These are phyloP conservation scores for Gonocerus acuteangulatus DNA, from an alignment of 2,888 invertebrate genomes.

Conservation along the genomic window DNA sequence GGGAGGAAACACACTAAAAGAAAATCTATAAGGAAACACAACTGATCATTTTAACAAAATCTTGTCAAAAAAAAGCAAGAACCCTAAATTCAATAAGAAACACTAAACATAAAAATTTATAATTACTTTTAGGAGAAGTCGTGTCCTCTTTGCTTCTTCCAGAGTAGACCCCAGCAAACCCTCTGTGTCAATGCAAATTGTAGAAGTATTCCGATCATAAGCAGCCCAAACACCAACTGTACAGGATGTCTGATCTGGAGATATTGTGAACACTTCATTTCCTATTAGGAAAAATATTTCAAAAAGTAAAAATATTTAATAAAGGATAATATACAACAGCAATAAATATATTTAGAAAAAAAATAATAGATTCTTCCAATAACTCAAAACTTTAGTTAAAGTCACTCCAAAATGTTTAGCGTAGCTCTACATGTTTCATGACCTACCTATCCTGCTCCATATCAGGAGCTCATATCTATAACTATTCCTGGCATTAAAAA, in stretches of 20 bases:
- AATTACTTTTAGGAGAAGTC: slow-evolving; percentile 62
- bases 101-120: too few species aligned
- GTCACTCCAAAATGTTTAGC: too few species aligned
- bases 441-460: too few species aligned
- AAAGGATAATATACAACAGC: background rate
- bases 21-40: too few species aligned
- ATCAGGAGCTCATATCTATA: too few species aligned
- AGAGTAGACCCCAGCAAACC: slow-evolving; percentile 59
- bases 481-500: too few species aligned
- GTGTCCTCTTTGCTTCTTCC: slow-evolving; percentile 50
- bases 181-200: slow-evolving; percentile 71
- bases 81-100: too few species aligned
- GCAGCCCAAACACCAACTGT: slow-evolving; percentile 74
- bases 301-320: background rate
- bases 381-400: background rate
- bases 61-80: too few species aligned
- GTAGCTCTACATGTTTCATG: too few species aligned
- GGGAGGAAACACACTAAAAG: too few species aligned
- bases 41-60: too few species aligned
- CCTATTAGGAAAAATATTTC: slow-evolving; percentile 47
- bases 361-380: background rate
- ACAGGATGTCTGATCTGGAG: slow-evolving; percentile 59
- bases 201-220: slow-evolving; percentile 55
- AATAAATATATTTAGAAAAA: background rate
- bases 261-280: slow-evolving; percentile 55